A percentile compares a stretch with the other conserved stretches of the same genome.
Conservation (phyloP, 2,113 vertebrate species). For the Myrmecobius fasciatus region DNA sequence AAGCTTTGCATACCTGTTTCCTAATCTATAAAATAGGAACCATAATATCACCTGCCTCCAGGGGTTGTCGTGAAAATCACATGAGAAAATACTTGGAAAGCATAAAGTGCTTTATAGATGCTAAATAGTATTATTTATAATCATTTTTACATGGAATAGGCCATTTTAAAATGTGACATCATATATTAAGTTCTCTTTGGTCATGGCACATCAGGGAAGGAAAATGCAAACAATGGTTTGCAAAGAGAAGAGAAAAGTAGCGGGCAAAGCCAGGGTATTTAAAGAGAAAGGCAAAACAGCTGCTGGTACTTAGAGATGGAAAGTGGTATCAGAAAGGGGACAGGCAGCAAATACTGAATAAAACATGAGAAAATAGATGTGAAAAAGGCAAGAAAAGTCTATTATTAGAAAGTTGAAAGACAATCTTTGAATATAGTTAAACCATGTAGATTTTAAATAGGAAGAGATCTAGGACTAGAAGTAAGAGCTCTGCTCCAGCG, state of each 20-base stretch:
- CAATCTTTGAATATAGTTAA: constrained; percentile 36
- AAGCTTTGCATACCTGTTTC: neutral
- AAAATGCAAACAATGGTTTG: constrained; percentile 34
- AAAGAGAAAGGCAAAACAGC: constrained; percentile 54
- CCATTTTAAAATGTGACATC: constrained; percentile 12
- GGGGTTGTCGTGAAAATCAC: neutral
- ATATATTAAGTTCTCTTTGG: constrained; percentile 53
- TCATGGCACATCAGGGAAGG: neutral
- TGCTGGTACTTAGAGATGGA: neutral
- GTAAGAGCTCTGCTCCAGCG: constrained; percentile 14
- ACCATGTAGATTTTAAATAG: neutral
- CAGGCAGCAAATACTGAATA: constrained; percentile 59
- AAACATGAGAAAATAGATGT: constrained; percentile 57
- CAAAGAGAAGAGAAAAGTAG: constrained; percentile 39
- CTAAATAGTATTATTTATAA: neutral
- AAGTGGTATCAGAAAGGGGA: constrained; percentile 3
- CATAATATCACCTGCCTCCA: neutral
- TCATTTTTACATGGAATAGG: too few relatives aligned
- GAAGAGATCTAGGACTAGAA: neutral
- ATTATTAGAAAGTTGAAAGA: constrained; percentile 44
- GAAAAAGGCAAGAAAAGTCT: neutral
- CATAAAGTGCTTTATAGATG: neutral
- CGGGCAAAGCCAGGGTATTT: neutral
- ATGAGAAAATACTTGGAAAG: neutral
- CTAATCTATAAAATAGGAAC: neutral